Evolutionary conservation across 2,888 invertebrate species (phyloP).

Genomic region (Graphium colonna): DNA sequence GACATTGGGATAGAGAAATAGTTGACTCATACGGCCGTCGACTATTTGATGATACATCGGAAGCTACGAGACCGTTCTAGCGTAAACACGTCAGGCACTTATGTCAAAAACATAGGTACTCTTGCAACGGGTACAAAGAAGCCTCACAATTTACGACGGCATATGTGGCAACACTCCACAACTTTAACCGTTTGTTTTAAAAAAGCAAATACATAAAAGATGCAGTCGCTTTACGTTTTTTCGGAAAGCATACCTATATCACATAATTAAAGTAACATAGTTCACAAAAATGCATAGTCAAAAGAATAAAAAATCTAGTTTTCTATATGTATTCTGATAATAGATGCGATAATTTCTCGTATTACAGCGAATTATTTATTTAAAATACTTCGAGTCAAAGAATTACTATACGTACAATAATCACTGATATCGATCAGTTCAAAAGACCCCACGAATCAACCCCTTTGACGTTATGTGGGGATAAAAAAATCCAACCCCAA

Average conservation of each 20-base stretch:
- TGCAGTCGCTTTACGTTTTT: too few relatives aligned
- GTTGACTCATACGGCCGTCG: slow-evolving; percentile 32
- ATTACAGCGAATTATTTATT: too few relatives aligned
- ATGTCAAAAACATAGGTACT: not conserved
- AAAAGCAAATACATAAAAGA: too few relatives aligned
- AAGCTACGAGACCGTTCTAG: slow-evolving; percentile 10
- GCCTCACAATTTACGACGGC: slow-evolving; percentile 1
- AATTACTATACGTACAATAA: not conserved
- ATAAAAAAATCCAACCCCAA: not conserved
- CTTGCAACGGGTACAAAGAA: slow-evolving; percentile 8
- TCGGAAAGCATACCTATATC: too few relatives aligned
- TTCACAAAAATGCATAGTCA: too few relatives aligned
- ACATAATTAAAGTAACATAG: too few relatives aligned
- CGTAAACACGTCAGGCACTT: slow-evolving; percentile 11
- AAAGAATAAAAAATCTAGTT: too few relatives aligned
- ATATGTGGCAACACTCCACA: too few relatives aligned
- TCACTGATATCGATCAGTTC: not conserved
- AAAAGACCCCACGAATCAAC: not conserved
- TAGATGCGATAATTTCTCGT: too few relatives aligned
- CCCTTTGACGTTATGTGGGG: not conserved
- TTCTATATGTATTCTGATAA: too few relatives aligned
- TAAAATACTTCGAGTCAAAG: not conserved
- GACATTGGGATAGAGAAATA: slow-evolving; percentile 33
- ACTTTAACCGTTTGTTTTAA: too few relatives aligned
- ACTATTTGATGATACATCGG: slow-evolving; percentile 19